Conservation (phyloP, 2,113 vertebrate genomes). For the Fulmarus glacialis region DNA sequence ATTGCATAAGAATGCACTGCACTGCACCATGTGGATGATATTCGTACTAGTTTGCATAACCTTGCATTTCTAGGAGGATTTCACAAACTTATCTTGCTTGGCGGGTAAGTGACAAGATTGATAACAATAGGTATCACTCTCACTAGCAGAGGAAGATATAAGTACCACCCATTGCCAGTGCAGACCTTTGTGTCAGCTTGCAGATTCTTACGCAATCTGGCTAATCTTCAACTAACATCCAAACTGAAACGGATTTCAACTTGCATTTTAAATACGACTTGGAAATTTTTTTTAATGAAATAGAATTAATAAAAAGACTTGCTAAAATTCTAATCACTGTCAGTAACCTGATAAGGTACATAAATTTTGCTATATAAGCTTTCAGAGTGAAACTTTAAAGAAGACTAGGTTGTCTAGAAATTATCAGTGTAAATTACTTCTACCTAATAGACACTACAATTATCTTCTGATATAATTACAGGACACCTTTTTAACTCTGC, state of each 20-base stretch:
- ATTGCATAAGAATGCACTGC: neutral
- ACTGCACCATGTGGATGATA: neutral
- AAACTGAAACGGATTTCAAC: neutral
- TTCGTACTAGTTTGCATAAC: neutral
- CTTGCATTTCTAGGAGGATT: neutral
- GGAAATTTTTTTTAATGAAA: neutral
- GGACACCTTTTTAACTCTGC: neutral
- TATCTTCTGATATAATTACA: neutral
- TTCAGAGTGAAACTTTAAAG: neutral
- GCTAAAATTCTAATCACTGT: neutral
- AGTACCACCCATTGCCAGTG: neutral
- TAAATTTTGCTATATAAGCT: neutral
- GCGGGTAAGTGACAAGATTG: neutral
- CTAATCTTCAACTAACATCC: neutral
- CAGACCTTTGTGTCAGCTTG: neutral
- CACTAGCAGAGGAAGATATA: neutral
- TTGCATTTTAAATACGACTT: neutral
- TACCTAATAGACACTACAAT: neutral
- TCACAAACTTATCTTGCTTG: neutral
- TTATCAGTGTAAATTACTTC: neutral
- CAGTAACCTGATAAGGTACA: neutral
- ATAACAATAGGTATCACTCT: fast-evolving
- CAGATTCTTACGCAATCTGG: neutral
- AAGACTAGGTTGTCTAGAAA: neutral
- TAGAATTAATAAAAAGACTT: neutral